Evolutionary conservation across 2,888 invertebrate genomes (phyloP), one percentile per base, ranked within the genome.

Genomic region (Agrotis puta): DNA sequence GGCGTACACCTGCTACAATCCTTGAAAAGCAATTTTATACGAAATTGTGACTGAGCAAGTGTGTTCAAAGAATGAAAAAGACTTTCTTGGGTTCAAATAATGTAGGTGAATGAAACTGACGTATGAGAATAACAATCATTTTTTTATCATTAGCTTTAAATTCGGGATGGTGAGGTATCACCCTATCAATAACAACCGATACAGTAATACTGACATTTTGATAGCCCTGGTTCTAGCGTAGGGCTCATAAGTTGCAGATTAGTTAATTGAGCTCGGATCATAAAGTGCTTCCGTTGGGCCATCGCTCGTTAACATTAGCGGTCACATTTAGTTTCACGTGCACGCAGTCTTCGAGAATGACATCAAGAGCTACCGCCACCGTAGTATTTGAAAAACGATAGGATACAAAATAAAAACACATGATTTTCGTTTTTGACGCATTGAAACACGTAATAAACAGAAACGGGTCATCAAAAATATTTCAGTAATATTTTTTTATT

Each of bases 271-370:
- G 50, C 59, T 56, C 61, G 24, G 20, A 61, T 24, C 45, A 74
- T 77, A 56, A 63, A 68, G 61, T 39, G 24, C 61, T 77, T 78
- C 77, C 79, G 68, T 53, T 72, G n/a, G 48, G 53, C 11, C 39
- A 51, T n/a, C 59, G 27, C n/a, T 68, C 27, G n/a, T 43, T 64
- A 51, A 43, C 72, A 53, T 16, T 45, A 48, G n/a, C 54, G 43
- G 48, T 16, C 22, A 43, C 33, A 51, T 56, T 27, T 56, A 51
- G 43, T 64, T 67, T 43, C 33, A 56, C 45, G 24, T 67, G 56
- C 24, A 59, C n/a, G 39, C 33, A 0, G 24, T 16, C 33, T 64
- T 24, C 13, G 56, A 63, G 13, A 24, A 51, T 50, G 13, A 24
- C 20, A 50, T 43, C 27, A 24, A 45, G 11, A 5, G 14, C 9